Base-by-base conservation (phyloP, 2,888 invertebrate species). In the Agrochola litura region DNA sequence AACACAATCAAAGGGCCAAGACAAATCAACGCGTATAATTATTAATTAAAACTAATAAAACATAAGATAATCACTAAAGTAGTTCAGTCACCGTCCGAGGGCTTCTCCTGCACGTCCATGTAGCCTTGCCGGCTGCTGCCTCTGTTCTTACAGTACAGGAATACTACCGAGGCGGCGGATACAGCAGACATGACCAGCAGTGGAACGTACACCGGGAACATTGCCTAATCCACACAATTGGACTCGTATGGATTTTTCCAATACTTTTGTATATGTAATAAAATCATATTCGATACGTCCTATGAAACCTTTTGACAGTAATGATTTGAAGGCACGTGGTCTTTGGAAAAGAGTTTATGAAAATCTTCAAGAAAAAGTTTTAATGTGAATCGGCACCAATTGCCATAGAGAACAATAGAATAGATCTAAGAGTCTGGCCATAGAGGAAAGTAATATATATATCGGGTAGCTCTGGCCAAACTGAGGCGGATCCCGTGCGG, bases 71-170 rank as follows among this genome's bases (percentile, higher is more conserved):
- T 77, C 83, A 75, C 85, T 82, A 84, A 80, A 83, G 73, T 76
- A 69, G 63, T 69, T 79, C 90, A 90, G 43, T 90, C 88, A 52
- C 79, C 85, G 49, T 84, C 86, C 82, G 90, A 93, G 1, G 96
- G 96, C 86, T 95, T 96, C 83, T 95, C 93, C 2, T 91, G 89
- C 2, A 96, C 96, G 77, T 95, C 94, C 90, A 95, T 93, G 84
- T 96, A 96, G 1, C 96, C 96, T 89, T 94, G 93, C 71, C 92
- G 91, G 63, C 92, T 88, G 76, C 89, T 90, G 0, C 88, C 84
- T 81, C 92, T 88, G 79, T 91, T 94, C 86, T 94, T 94, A 91
- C 96, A 96, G 84, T 94, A 96, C 49, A 96, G 88, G 84, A 90
- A 95, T 30, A 95, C 54, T 0, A 95, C 93, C 0, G 96, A 96